Conservation (phyloP, 30 jellyfish, hydroid and myxozoan species). For the Clytia hemisphaerica region DNA sequence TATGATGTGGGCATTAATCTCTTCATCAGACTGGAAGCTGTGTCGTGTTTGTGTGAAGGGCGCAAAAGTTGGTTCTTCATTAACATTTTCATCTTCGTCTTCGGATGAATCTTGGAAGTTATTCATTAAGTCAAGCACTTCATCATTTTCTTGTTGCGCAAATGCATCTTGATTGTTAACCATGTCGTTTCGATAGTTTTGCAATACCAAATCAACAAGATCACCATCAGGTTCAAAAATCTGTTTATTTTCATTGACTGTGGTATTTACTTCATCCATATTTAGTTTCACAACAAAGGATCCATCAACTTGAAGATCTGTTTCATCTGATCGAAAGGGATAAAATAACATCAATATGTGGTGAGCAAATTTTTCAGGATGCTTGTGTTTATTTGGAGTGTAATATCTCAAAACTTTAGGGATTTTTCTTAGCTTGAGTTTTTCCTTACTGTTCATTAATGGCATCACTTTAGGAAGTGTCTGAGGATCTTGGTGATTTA, state of each 20-base stretch:
- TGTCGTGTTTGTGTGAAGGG: background rate
- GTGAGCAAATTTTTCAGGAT: constrained; percentile 27
- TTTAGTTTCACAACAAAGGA: constrained; percentile 3
- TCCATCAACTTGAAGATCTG: background rate
- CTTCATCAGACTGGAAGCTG: background rate
- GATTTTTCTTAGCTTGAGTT: background rate
- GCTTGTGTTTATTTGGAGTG: background rate
- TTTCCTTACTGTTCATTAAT: too few relatives aligned
- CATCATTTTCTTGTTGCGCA: constrained; percentile 18
- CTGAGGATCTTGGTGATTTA: too few relatives aligned
- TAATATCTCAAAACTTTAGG: constrained; percentile 2
- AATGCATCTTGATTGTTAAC: background rate
- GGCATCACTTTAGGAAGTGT: too few relatives aligned
- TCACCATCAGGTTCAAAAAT: constrained; percentile 28
- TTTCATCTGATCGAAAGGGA: constrained; percentile 27
- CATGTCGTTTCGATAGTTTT: constrained; percentile 3
- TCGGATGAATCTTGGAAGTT: background rate
- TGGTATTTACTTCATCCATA: background rate
- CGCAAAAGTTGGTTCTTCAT: background rate
- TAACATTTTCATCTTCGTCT: background rate
- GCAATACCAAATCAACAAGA: constrained; percentile 4
- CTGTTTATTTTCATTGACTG: background rate
- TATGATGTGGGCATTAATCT: background rate
- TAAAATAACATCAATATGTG: constrained; percentile 17
- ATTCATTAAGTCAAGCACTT: background rate